Evolutionary conservation across 2,797 vertebrate species (phyloP).

Genomic region (Crocodylus rhombifer): DNA sequence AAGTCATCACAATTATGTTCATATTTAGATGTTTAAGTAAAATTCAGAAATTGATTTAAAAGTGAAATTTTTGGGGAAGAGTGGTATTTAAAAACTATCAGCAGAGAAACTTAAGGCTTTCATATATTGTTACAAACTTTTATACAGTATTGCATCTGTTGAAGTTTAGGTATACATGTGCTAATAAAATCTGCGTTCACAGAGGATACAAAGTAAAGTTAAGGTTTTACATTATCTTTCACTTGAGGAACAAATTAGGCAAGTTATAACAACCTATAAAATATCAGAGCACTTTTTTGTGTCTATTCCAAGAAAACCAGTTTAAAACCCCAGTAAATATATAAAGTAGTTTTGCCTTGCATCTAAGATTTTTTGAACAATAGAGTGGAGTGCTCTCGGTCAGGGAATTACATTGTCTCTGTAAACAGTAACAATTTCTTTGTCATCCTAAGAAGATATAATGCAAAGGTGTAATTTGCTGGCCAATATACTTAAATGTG

Average conservation of each 20-base stretch:
- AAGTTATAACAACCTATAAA: neutral
- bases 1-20: neutral
- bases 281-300: neutral
- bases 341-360: neutral
- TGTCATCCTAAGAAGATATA: conserved; percentile 31
- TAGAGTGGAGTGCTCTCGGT: neutral
- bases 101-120: neutral
- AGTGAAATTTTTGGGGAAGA: neutral
- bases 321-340: neutral
- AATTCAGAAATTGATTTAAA: neutral
- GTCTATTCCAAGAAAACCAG: neutral
- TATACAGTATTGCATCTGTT: neutral
- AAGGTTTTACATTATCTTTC: neutral
- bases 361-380: neutral
- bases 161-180: neutral
- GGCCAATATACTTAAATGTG: conserved; percentile 43
- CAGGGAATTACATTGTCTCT: neutral
- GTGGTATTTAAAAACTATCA: neutral
- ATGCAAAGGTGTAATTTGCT: conserved; percentile 4
- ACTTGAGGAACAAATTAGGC: neutral
- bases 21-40: neutral
- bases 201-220: neutral
- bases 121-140: neutral
- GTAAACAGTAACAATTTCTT: conserved; percentile 1
- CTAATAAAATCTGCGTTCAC: neutral